phyloP scores from a whole-genome alignment of 2,888 invertebrate species.

The Troides oblongomaculatus region DNA sequence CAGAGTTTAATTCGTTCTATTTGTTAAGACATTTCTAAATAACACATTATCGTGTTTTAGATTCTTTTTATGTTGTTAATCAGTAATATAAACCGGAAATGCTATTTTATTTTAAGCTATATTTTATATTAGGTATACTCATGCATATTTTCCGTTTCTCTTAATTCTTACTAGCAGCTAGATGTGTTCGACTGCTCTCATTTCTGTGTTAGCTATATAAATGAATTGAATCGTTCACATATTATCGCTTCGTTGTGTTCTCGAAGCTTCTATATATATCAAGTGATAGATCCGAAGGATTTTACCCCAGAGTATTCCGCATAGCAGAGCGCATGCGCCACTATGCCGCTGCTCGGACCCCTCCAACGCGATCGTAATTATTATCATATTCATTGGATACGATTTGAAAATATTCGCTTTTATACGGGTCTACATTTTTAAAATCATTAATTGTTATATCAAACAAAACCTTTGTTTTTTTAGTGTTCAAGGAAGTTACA shows the following conservation, averaged over 20 bases:
- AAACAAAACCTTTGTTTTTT: neutral
- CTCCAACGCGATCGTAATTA: slow-evolving; percentile 33
- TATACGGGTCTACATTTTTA: neutral
- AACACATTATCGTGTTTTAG: too few relatives aligned
- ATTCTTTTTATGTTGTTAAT: too few relatives aligned
- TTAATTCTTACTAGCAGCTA: too few relatives aligned
- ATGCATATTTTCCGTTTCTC: too few relatives aligned
- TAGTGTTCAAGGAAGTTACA: neutral
- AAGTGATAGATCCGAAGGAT: slow-evolving; percentile 14
- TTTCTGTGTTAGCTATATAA: neutral
- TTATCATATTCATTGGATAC: slow-evolving; percentile 33
- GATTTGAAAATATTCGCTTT: slow-evolving; percentile 1
- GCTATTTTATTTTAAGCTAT: too few relatives aligned
- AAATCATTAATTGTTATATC: neutral
- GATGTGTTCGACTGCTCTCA: too few relatives aligned
- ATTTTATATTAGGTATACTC: too few relatives aligned
- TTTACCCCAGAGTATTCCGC: slow-evolving; percentile 15
- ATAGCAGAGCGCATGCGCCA: slow-evolving; percentile 34
- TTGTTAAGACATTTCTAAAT: too few relatives aligned
- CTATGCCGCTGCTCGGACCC: slow-evolving; percentile 30
- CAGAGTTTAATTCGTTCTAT: too few relatives aligned
- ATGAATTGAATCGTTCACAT: neutral
- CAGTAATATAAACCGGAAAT: too few relatives aligned
- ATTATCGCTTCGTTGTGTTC: slow-evolving; percentile 22
- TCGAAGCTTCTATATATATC: slow-evolving; percentile 22